Percentiles rank a stretch among this genome's conserved stretches.
These are phyloP conservation scores for Amazona finschi DNA, from an alignment of 2,797 vertebrate species.

Conservation along the genomic window DNA sequence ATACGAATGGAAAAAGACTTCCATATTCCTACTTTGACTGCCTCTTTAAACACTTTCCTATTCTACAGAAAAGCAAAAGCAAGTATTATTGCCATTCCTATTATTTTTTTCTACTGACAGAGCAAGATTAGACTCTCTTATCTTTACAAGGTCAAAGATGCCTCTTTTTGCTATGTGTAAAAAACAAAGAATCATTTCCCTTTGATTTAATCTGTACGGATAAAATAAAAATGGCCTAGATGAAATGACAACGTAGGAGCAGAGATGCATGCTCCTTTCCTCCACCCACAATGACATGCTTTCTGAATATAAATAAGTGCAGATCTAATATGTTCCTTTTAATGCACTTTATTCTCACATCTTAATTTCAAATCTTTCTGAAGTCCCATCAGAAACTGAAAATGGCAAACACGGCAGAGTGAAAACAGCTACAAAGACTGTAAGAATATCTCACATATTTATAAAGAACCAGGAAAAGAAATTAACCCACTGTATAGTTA, in stretches of 20 bases:
- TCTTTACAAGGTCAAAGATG: neutral
- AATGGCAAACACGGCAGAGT: neutral
- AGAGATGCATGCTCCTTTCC: neutral
- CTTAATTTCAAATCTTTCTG: constrained; percentile 29
- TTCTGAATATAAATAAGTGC: neutral
- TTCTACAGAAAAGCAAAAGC: neutral
- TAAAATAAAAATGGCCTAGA: neutral
- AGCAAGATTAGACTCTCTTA: neutral
- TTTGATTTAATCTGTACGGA: neutral
- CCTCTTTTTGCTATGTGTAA: neutral
- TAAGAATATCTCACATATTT: constrained; percentile 2
- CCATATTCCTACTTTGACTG: neutral
- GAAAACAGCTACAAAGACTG: constrained; percentile 26
- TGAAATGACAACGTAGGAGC: neutral
- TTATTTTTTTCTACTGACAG: neutral
- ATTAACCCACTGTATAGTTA: constrained; percentile 8
- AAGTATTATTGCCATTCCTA: neutral
- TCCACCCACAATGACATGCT: neutral
- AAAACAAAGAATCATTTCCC: neutral
- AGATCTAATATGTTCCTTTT: constrained; percentile 41
- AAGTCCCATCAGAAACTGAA: constrained; percentile 35
- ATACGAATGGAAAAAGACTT: neutral
- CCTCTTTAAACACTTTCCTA: neutral
- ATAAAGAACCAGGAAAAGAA: constrained; percentile 38
- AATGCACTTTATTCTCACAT: constrained; percentile 18